Evolutionary conservation across 1,140 invertebrate genomes (phyloP).

Genomic region (Drosophila bocqueti): DNA sequence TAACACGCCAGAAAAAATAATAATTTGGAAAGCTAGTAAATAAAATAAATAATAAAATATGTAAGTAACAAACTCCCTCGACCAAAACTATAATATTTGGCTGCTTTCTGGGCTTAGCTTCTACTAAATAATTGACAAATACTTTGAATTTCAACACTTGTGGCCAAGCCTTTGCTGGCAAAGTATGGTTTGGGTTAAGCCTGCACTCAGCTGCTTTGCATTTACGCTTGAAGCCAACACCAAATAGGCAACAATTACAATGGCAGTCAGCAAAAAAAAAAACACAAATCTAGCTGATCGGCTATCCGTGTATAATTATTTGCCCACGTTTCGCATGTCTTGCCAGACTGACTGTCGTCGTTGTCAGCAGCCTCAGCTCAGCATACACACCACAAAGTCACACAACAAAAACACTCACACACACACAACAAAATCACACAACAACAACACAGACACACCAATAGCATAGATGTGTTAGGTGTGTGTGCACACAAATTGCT

Average conservation of each 20-base stretch:
- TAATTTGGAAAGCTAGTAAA: not conserved
- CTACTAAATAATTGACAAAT: not conserved
- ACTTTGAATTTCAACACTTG: constrained; percentile 1
- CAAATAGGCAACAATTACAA: constrained; percentile 81
- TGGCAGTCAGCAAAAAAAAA: constrained; percentile 44
- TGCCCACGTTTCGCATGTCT: constrained; percentile 81
- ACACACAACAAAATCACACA: not conserved
- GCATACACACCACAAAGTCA: constrained; percentile 10
- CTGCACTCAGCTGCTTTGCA: constrained; percentile 49
- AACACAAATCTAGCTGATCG: constrained; percentile 56
- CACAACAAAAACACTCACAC: not conserved
- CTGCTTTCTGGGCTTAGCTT: not conserved
- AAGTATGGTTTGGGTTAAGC: constrained; percentile 56
- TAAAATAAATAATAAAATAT: not conserved
- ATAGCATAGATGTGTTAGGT: constrained; percentile 15
- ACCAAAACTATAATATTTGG: not conserved
- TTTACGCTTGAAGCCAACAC: constrained; percentile 77
- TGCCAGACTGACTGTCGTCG: constrained; percentile 81
- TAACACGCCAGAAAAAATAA: not conserved
- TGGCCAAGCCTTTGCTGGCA: not conserved
- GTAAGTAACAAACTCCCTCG: too few species aligned
- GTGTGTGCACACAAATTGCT: constrained; percentile 52
- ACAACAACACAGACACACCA: not conserved
- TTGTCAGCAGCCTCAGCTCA: constrained; percentile 29
- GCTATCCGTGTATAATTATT: constrained; percentile 74